Base-by-base conservation (phyloP, 2,113 vertebrate genomes). In the Cyprinodon variegatus region DNA sequence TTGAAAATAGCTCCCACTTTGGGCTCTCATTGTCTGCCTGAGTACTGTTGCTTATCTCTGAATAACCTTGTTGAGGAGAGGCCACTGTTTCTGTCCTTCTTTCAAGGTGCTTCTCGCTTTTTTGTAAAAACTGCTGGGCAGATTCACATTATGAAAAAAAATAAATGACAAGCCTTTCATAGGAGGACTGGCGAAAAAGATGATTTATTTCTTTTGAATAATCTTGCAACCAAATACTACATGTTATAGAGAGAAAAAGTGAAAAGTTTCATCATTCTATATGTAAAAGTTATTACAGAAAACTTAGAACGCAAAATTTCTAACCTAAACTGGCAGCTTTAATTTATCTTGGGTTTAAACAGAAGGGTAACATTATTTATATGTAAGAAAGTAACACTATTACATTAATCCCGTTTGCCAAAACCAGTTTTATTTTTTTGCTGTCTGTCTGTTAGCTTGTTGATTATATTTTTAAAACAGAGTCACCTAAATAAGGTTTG, bases 61-160 rank as follows among this genome's bases (percentile, higher is more conserved):
- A 91, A 83, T 88, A 93, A 92, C 93, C 94, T 94, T 94, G 94
- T 89, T 86, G 76, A 86, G 76, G 87, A 91, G 86, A 75, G 86
- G 85, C 81, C 83, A 83, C 91, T 93, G 85, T 86, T 73, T 75
- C 78, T 85, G 88, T 90, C 89, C 84, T 84, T 84, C 87, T 90
- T 92, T 85, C 91, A 93, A 92, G 84, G 90, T 87, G 89, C 81
- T 90, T 88, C 64, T 70, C 63, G 68, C 65, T 65, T 77, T 82
- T 84, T 81, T 82, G 83, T 81, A 88, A 74, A 4, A 78, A 84
- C 84, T 78, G 82, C 89, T 82, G 78, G 74, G 66, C 73, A 83
- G 81, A 87, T 88, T 91, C 71, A 74, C 83, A 82, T 86, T 83
- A 80, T 83, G 72, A 81, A 74, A 90, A 61, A 90, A 78, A 72